Evolutionary conservation across 2,888 invertebrate species (phyloP), one percentile per base, ranked within the genome.

Genomic region (Cheilosia pagana): DNA sequence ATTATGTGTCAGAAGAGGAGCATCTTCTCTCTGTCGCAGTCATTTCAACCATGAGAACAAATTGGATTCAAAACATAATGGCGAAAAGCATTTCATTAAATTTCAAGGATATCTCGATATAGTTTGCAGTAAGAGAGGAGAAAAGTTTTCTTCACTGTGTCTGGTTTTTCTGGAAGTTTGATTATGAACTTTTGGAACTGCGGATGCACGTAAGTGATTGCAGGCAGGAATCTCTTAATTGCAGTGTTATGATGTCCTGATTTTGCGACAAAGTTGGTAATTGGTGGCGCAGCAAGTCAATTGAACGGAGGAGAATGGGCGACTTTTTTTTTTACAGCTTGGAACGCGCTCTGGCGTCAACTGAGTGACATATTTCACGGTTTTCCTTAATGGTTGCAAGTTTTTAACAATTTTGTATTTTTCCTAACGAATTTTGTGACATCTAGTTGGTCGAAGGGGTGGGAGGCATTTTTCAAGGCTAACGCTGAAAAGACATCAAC

Each of bases 41-140:
- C 39, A 57, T 43, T 65, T 57, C 62, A 25, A 45, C 81, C 53
- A n/a, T 28, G 39, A 59, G 59, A 63, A 76, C 70, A 76, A 81
- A 81, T 81, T 76, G 57, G 76, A 70, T 71, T 65, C 45, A 59
- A 39, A 70, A n/a, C 48, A 76, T 65, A 65, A 81, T 71, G 65
- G 76, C 14, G 41, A 16, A 45, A 19, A 39, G 23, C 35, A 28
- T 55, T 72, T 53, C 48, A 70, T 60, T 53, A 53, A 39, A 25
- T 21, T 57, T 43, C 57, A 75, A 77, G 57, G 62, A 48, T 62
- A 62, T 57, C 52, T 62, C 41, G 53, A 62, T 62, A 62, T n/a
- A n/a, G n/a, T 43, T 72, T 72, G 31, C 21, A n/a, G n/a, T 10
- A 45, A 23, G 50, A 65, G 23, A 68, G 31, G 7, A 14, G 43